Evolutionary conservation across 2,888 invertebrate species (phyloP).

Genomic region (Diabrotica balteata): DNA sequence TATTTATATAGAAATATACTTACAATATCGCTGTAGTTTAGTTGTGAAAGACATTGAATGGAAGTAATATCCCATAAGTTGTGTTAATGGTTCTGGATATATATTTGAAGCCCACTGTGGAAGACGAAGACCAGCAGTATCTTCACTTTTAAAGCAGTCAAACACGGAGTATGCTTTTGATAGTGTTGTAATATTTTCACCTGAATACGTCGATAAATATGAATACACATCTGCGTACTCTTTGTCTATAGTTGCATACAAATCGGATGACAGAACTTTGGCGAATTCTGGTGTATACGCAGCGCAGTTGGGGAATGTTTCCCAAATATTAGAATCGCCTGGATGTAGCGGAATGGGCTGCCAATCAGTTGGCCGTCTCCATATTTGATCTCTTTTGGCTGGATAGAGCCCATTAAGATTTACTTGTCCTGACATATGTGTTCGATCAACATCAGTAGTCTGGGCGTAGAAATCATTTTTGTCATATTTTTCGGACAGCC

Average conservation of each 20-base stretch:
- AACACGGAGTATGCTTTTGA: conserved; percentile 62
- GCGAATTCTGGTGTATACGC: conserved; percentile 10
- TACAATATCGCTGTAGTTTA: conserved; percentile 4
- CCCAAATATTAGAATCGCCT: conserved; percentile 58
- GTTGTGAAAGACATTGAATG: conserved; percentile 2
- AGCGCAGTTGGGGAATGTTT: conserved; percentile 3
- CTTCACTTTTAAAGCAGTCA: conserved; percentile 70
- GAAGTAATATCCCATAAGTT: not conserved
- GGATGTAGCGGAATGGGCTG: conserved; percentile 79
- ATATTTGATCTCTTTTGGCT: conserved; percentile 64
- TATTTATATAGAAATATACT: not conserved
- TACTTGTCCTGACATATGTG: conserved; percentile 81
- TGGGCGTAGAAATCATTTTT: conserved; percentile 63
- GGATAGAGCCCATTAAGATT: conserved; percentile 78
- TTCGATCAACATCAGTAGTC: conserved; percentile 84
- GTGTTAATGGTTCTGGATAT: conserved; percentile 16
- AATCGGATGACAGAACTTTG: conserved; percentile 8
- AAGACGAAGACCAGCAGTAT: not conserved
- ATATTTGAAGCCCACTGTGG: conserved; percentile 15
- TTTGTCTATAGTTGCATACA: conserved; percentile 58
- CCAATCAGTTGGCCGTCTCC: conserved; percentile 69
- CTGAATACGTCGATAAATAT: conserved; percentile 68
- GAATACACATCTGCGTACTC: conserved; percentile 67
- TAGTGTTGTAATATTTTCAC: conserved; percentile 64
- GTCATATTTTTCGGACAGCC: conserved; percentile 63